phyloP scores from a whole-genome alignment of 2,888 invertebrate species.

The Drosophila mulleri region DNA sequence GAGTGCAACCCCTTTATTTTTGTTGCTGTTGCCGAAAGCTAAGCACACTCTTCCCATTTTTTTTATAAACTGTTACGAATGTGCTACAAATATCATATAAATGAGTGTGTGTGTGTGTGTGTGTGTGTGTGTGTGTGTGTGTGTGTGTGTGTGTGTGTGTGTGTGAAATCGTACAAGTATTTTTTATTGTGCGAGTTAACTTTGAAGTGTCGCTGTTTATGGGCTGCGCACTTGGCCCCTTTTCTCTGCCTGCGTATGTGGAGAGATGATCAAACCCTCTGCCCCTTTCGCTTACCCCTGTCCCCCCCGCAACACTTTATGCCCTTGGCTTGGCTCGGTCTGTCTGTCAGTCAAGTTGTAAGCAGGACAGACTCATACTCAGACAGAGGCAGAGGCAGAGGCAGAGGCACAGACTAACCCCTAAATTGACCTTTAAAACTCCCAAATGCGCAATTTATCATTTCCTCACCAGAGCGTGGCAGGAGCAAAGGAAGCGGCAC shows the following conservation, averaged over 20 bases:
- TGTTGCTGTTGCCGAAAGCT: not conserved
- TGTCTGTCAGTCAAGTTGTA: conserved; percentile 61
- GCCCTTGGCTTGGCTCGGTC: not conserved
- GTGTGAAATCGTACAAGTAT: conserved; percentile 51
- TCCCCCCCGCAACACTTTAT: not conserved
- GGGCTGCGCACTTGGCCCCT: conserved; percentile 28
- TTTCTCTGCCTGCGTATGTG: not conserved
- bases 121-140: not conserved
- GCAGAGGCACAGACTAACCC: conserved; percentile 71
- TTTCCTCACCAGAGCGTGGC: conserved; percentile 69
- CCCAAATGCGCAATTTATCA: conserved; percentile 85
- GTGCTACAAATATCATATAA: conserved; percentile 21
- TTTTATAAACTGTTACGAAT: conserved; percentile 27
- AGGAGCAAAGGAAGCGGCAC: not conserved
- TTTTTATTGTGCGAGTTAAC: conserved; percentile 76
- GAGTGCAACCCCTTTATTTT: conserved; percentile 46
- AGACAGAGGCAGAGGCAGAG: conserved; percentile 36
- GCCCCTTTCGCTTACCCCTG: not conserved
- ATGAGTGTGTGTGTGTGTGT: no score
- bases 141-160: not conserved
- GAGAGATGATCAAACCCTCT: conserved; percentile 2
- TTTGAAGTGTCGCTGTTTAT: conserved; percentile 75
- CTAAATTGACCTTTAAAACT: conserved; percentile 84
- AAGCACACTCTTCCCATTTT: conserved; percentile 24
- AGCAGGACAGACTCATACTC: conserved; percentile 32